phyloP scores from a whole-genome alignment of 2,797 vertebrate species.

The Danio aesculapii region DNA sequence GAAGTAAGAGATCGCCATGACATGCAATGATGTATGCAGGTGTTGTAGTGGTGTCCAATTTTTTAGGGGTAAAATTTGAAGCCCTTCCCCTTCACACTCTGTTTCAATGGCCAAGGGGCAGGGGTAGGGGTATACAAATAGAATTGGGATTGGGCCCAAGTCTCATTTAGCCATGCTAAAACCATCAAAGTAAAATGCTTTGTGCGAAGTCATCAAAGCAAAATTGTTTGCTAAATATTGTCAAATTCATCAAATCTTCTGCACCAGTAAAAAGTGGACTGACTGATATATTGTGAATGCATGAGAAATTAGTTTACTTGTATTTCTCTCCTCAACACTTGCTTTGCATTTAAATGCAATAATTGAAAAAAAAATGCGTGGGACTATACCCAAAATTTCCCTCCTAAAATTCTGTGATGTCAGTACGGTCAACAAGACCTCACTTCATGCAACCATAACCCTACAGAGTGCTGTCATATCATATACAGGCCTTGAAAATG shows the following conservation, averaged over 20 bases:
- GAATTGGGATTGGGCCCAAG: no score
- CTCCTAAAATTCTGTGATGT: constrained; percentile 42
- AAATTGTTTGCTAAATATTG: background rate
- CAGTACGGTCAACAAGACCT: constrained; percentile 24
- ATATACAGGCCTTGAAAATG: constrained; percentile 27
- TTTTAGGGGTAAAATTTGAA: no score
- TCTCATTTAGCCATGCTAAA: no score
- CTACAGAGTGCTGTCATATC: constrained; percentile 41
- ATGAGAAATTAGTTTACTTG: constrained; percentile 46
- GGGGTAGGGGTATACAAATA: no score
- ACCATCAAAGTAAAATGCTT: background rate
- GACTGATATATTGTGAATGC: constrained; percentile 37
- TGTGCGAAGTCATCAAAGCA: background rate
- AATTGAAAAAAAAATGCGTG: constrained; percentile 51
- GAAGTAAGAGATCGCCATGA: no score
- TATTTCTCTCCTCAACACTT: constrained; percentile 54
- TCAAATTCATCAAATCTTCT: background rate
- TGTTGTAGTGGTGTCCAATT: no score
- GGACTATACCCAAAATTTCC: constrained; percentile 28
- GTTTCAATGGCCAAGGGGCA: no score
- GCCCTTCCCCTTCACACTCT: no score
- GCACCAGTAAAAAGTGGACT: constrained; percentile 8
- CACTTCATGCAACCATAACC: constrained; percentile 5
- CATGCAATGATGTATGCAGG: no score
- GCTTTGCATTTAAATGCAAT: constrained; percentile 45